Conservation (phyloP, 2,113 vertebrate genomes). For the Pterocles orientalis region DNA sequence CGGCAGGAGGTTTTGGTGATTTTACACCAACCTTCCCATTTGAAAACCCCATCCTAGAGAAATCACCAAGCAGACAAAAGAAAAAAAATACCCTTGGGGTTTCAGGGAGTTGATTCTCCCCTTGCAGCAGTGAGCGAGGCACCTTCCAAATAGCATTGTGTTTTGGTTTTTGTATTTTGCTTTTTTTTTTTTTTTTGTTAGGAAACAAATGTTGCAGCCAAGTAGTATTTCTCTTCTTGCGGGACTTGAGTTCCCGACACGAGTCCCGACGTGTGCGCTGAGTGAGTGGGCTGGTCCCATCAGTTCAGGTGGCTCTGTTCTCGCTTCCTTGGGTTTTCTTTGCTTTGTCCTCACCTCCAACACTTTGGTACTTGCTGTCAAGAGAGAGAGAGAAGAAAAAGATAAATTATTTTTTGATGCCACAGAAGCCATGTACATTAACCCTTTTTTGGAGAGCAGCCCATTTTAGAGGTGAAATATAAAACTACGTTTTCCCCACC, state of each 20-base stretch:
- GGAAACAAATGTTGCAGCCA: conserved; percentile 5
- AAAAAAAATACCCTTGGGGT: not conserved
- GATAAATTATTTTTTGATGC: conserved; percentile 73
- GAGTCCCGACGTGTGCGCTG: not conserved
- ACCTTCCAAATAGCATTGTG: conserved; percentile 16
- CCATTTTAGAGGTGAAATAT: not conserved
- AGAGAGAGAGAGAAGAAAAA: conserved; percentile 29
- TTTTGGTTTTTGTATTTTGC: not conserved
- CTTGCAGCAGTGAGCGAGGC: not conserved
- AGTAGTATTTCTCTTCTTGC: conserved; percentile 9
- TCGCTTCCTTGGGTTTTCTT: conserved; percentile 18
- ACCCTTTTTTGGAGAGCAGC: not conserved
- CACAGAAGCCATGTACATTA: conserved; percentile 65
- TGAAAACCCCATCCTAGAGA: not conserved
- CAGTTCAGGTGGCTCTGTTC: conserved; percentile 50
- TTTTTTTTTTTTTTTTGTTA: not conserved
- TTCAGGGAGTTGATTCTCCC: conserved; percentile 1
- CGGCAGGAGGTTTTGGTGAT: not conserved
- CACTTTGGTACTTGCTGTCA: conserved; percentile 70
- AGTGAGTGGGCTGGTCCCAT: conserved; percentile 77
- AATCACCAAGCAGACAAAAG: not conserved
- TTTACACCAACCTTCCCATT: not conserved
- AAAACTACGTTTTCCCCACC: not conserved
- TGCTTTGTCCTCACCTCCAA: conserved; percentile 68
- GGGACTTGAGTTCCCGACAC: conserved; percentile 19